Base-by-base conservation (phyloP, 2,888 invertebrate genomes). In the Nudaria mundana region DNA sequence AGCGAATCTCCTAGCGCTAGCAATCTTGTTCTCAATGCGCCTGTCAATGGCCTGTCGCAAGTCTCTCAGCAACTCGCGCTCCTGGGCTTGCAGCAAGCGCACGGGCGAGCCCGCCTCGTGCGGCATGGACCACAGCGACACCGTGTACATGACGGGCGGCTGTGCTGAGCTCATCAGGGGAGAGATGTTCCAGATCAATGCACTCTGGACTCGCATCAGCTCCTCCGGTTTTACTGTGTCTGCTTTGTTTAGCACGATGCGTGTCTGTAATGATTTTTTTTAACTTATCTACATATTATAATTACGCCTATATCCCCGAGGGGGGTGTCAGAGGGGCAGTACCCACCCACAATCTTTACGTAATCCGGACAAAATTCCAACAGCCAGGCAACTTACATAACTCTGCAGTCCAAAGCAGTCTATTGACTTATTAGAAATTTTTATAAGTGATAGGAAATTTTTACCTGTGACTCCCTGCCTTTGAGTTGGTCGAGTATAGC, bases 171-270 rank as follows among this genome's bases (percentile, higher is more conserved):
- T 97, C 95, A 98, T 96, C 63, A 98, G 85, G 3, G 98, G 98
- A n/a, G 97, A 97, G 64, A 98, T 95, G 78, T 97, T 97, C 98
- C 98, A 98, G 67, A 98, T 96, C 36, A 98, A 90, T 7, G 96
- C 97, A 57, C 97, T 96, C 79, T 98, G 97, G 2, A 98, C 97
- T 56, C 97, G 92, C 93, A 98, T 94, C 54, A 98, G 81, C 79
- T 98, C 97, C 74, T 97, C 97, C 0, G 97, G 95, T 69, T 95
- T 95, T 28, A 98, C 95, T 55, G 94, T 94, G 80, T 98, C 98
- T 16, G 97, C 98, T 88, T 98, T 98, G 91, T 98, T 98, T 44
- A 98, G 89, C 63, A 98, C 91, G 68, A 98, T 97, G 61, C 97
- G 94, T 8, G 97, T 96, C 95, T 95, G 76, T 11, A 60, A 47